phyloP scores from a whole-genome alignment of 2,113 vertebrate species.

The Setophaga petechia region DNA sequence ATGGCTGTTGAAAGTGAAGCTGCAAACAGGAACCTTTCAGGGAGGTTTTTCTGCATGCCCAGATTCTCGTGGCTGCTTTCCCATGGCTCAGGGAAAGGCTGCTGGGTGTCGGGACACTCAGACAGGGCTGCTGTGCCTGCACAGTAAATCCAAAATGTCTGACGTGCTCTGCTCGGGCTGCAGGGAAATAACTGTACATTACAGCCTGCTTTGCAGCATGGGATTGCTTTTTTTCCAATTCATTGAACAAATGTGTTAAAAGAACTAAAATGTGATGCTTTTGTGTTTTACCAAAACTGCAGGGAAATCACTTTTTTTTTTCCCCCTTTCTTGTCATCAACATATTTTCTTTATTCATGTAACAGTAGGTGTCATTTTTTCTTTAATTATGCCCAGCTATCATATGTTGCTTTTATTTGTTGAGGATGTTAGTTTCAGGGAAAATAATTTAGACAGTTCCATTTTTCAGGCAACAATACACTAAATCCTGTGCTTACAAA shows the following conservation, averaged over 20 bases:
- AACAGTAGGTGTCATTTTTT: conserved; percentile 77
- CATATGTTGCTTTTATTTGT: conserved; percentile 77
- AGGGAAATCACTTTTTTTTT: not conserved
- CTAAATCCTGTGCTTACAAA: conserved; percentile 76
- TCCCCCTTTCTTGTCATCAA: conserved; percentile 31
- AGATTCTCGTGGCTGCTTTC: not conserved
- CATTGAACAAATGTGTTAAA: conserved; percentile 57
- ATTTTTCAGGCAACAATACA: conserved; percentile 76
- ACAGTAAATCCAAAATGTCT: conserved; percentile 60
- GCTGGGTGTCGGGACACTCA: not conserved
- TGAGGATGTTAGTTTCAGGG: conserved; percentile 73
- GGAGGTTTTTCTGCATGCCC: not conserved
- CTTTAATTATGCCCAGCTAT: conserved; percentile 76
- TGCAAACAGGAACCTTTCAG: not conserved
- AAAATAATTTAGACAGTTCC: conserved; percentile 78
- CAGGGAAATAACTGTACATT: conserved; percentile 35
- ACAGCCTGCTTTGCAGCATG: conserved; percentile 20
- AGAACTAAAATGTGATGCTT: conserved; percentile 38
- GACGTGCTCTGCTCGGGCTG: conserved; percentile 28
- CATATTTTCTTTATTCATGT: conserved; percentile 70
- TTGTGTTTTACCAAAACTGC: conserved; percentile 51
- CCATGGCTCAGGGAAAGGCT: not conserved
- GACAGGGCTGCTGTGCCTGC: conserved; percentile 1
- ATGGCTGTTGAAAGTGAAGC: not conserved
- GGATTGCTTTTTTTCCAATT: conserved; percentile 34